Evolutionary conservation across 2,888 invertebrate genomes (phyloP).

Genomic region (Myathropa florea): DNA sequence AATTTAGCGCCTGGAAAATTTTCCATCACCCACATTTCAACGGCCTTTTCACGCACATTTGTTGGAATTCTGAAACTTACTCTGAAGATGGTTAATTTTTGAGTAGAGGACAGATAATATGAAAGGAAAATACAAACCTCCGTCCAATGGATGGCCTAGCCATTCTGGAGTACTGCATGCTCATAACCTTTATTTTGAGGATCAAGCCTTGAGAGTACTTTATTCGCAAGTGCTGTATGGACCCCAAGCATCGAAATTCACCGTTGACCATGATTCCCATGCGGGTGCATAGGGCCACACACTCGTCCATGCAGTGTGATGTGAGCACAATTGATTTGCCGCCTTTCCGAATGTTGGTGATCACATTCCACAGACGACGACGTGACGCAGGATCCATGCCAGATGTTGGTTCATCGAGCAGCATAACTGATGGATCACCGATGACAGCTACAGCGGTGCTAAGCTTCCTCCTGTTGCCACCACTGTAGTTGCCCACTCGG

Average conservation of each 20-base stretch:
- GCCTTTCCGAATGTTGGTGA: conserved; percentile 85
- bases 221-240: conserved; percentile 88
- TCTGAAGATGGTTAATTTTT: background rate
- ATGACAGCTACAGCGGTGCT: conserved; percentile 87
- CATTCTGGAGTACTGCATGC: background rate
- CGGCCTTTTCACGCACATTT: conserved; percentile 72
- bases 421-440: conserved; percentile 86
- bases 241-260: conserved; percentile 87
- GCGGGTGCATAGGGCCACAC: conserved; percentile 90
- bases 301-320: conserved; percentile 93
- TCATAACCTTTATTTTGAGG: conserved; percentile 76
- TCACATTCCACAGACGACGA: conserved; percentile 89
- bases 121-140: background rate
- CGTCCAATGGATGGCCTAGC: background rate
- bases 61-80: background rate
- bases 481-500: conserved; percentile 84
- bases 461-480: conserved; percentile 88
- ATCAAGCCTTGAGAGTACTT: conserved; percentile 83
- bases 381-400: conserved; percentile 82
- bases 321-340: conserved; percentile 91
- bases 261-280: conserved; percentile 92
- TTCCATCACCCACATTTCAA: conserved; percentile 73
- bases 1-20: conserved; percentile 76
- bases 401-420: conserved; percentile 86
- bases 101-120: background rate